Evolutionary conservation across 1,140 invertebrate species (phyloP).

Genomic region (Metaphire vulgaris): DNA sequence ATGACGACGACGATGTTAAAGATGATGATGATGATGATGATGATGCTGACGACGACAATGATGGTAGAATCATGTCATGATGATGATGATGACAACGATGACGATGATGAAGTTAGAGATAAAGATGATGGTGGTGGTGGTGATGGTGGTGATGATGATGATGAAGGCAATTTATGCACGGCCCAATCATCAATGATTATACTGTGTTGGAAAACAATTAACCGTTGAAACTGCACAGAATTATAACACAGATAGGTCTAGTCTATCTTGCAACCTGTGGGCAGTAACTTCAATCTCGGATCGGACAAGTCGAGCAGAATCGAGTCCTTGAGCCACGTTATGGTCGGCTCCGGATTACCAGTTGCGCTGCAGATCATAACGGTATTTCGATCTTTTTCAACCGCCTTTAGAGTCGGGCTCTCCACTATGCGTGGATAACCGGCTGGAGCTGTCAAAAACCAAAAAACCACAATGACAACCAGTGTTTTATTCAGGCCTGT

Average conservation of each 20-base stretch:
- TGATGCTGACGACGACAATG: too few relatives aligned
- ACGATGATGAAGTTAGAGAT: too few relatives aligned
- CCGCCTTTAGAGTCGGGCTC: constrained; percentile 75
- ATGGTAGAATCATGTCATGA: too few relatives aligned
- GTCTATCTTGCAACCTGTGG: constrained; percentile 62
- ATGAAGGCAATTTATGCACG: not conserved
- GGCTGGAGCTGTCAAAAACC: constrained; percentile 55
- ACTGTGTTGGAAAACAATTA: not conserved
- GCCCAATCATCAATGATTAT: too few relatives aligned
- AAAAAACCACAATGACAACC: not conserved
- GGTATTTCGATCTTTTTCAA: constrained; percentile 88
- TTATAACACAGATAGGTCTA: too few relatives aligned
- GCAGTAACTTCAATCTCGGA: constrained; percentile 72
- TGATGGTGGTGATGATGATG: not conserved
- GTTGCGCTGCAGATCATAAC: constrained; percentile 77
- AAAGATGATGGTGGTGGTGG: too few relatives aligned
- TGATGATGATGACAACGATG: too few relatives aligned
- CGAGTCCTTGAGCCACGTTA: constrained; percentile 86
- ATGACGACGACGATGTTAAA: too few relatives aligned
- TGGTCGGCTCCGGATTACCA: constrained; percentile 74
- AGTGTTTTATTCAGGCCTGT: not conserved
- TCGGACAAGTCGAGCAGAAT: constrained; percentile 72
- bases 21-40: too few relatives aligned
- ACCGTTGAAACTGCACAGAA: too few relatives aligned
- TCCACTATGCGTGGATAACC: constrained; percentile 86